Percentiles rank a stretch among this genome's conserved stretches.
These are phyloP conservation scores for Oscheius sp. DNA, from an alignment of 2,888 invertebrate species.

Conservation along the genomic window DNA sequence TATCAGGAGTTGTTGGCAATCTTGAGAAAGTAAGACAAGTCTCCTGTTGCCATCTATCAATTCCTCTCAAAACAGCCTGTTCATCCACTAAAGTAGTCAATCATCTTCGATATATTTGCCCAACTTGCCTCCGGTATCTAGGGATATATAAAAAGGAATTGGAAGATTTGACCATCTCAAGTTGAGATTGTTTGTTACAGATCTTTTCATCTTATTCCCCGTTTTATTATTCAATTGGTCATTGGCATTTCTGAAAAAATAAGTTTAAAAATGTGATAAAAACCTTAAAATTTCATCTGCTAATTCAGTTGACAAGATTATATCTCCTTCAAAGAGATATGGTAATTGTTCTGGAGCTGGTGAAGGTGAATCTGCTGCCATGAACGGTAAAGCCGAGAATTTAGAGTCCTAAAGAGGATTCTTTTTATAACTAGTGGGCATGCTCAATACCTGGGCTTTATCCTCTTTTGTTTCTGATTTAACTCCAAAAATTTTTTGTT, in stretches of 20 bases:
- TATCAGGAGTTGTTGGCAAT: not conserved
- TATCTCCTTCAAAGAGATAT: constrained; percentile 66
- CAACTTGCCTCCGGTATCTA: constrained; percentile 47
- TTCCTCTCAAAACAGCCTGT: constrained; percentile 56
- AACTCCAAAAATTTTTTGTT: constrained; percentile 7
- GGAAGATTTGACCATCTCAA: constrained; percentile 48
- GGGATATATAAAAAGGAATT: constrained; percentile 55
- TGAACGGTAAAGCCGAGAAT: not conserved
- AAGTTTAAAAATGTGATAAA: not conserved
- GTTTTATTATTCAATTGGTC: constrained; percentile 17
- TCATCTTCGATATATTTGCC: not conserved
- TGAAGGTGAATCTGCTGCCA: not conserved
- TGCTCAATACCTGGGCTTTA: no score
- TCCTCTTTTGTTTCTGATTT: not conserved
- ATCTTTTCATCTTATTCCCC: constrained; percentile 36
- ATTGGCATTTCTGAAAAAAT: constrained; percentile 35
- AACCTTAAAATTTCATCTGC: constrained; percentile 49
- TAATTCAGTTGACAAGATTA: constrained; percentile 60
- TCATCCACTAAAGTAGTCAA: constrained; percentile 40
- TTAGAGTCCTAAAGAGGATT: not conserved
- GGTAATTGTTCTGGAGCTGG: constrained; percentile 52
- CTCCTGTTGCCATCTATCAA: constrained; percentile 55
- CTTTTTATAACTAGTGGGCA: no score
- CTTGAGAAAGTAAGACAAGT: constrained; percentile 62
- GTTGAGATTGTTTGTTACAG: constrained; percentile 46